Percentiles rank a stretch among this genome's conserved stretches.
phyloP scores from a whole-genome alignment of 2,888 invertebrate genomes.

The Plebejus argus region DNA sequence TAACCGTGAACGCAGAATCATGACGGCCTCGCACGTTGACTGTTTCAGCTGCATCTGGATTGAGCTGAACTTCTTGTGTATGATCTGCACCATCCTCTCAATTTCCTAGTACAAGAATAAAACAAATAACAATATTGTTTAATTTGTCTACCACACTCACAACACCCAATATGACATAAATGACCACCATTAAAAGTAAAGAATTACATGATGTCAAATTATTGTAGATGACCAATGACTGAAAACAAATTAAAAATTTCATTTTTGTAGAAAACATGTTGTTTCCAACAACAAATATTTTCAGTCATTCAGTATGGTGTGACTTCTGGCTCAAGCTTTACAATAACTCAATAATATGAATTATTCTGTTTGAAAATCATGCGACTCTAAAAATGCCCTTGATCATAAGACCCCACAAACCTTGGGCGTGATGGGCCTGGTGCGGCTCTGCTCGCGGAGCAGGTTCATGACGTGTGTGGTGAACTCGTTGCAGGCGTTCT shows the following conservation, averaged over 20 bases:
- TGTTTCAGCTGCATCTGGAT: slow-evolving; percentile 99
- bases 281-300: no score
- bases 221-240: no score
- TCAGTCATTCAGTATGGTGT: no score
- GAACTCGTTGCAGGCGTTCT: slow-evolving; percentile 99
- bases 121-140: neutral
- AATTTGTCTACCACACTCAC: neutral
- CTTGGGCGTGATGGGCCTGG: slow-evolving; percentile 98
- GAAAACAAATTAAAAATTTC: no score
- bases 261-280: no score
- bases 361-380: neutral
- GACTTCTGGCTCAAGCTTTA: no score
- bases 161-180: neutral
- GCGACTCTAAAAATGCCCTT: neutral
- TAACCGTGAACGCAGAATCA: slow-evolving; percentile 94
- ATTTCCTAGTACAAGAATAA: slow-evolving; percentile 84
- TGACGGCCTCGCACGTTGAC: slow-evolving; percentile 99
- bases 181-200: neutral
- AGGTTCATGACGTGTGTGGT: slow-evolving; percentile 99
- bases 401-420: slow-evolving; percentile 45
- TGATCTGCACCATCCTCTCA: slow-evolving; percentile 99
- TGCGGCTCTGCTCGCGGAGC: slow-evolving; percentile 97
- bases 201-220: neutral
- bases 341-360: neutral
- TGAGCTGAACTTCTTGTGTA: slow-evolving; percentile 98